Base-by-base conservation (phyloP, 2,888 invertebrate species). In the Spodoptera picta region DNA sequence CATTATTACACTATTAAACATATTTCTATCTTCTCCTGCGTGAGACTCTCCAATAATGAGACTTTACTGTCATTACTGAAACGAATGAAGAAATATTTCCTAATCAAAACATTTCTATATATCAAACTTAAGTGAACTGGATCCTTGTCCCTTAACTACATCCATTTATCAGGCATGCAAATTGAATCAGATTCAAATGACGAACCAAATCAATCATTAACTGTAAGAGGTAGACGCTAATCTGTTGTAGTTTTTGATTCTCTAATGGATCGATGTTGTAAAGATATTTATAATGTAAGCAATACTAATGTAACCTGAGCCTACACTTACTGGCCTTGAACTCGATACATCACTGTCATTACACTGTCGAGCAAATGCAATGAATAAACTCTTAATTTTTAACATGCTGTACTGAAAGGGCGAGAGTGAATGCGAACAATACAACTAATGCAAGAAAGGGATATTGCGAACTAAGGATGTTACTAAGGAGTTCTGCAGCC, bases 361-460 rank as follows among this genome's bases (percentile, higher is more conserved):
- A 19, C 31, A 31, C 7, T 14, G 24, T 53, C 24, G 24, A 36
- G 43, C 45, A 41, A 19, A 46, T 10, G 23, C 27, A 47, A 56
- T 48, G 55, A 57, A 64, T 71, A 54, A 49, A 49, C 19, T 41
- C 57, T 47, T 27, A 56, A 59, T 47, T 71, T 73, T 65, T 36
- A 64, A 27, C 51, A 19, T 36, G 11, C n/a, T 10, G 44, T 27
- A 57, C 73, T 73, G 60, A 58, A 67, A 61, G 54, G 11, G 44
- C 57, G 57, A 65, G 60, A 52, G 41, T 57, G 49, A 51, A 41
- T 9, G 60, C 72, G 76, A 52, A 73, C 73, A 76, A 72, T 72
- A 56, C 46, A 60, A 78, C 81, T 81, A 80, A 77, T 78, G 78
- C 77, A 80, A 79, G 81, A 83, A 83, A 75, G 73, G 75, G 69